Percentiles rank a stretch among this genome's conserved stretches.
Conservation (phyloP, 2,797 vertebrate genomes). For the Girardinus metallicus region DNA sequence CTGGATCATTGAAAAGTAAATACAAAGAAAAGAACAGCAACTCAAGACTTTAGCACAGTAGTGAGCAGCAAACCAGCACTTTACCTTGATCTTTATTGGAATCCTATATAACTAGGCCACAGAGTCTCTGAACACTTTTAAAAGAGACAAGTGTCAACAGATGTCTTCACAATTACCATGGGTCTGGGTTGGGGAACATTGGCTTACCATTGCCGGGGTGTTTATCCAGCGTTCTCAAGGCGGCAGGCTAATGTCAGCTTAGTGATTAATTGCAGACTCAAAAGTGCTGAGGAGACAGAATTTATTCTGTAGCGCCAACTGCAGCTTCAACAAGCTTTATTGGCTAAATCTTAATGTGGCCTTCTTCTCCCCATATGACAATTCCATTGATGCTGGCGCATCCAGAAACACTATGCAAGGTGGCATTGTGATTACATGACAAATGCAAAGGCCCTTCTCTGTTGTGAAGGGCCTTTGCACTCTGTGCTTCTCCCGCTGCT, state of each 20-base stretch:
- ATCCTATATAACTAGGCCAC: constrained; percentile 44
- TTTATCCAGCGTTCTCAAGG: constrained; percentile 66
- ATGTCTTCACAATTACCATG: constrained; percentile 41
- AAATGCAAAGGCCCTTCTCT: constrained; percentile 6
- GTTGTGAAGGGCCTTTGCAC: no score
- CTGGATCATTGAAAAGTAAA: neutral
- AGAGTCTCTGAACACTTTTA: constrained; percentile 53
- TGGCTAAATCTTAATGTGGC: constrained; percentile 76
- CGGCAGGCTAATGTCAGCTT: constrained; percentile 68
- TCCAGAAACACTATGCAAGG: constrained; percentile 46
- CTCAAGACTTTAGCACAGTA: neutral
- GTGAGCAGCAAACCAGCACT: constrained; percentile 48
- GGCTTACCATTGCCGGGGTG: constrained; percentile 53
- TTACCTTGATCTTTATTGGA: constrained; percentile 32
- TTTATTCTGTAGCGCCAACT: constrained; percentile 67
- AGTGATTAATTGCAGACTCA: constrained; percentile 76
- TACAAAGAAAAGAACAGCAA: neutral
- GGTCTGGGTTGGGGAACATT: constrained; percentile 35
- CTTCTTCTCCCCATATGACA: constrained; percentile 46
- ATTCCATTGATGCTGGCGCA: constrained; percentile 49
- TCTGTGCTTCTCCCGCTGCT: constrained; percentile 31
- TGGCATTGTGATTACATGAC: constrained; percentile 49
- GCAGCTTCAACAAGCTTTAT: constrained; percentile 74
- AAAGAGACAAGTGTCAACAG: constrained; percentile 39
- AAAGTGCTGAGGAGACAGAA: constrained; percentile 78